Percentiles rank a stretch among this genome's conserved stretches.
Conservation (phyloP, 2,113 vertebrate species). For the Apaloderma vittatum region DNA sequence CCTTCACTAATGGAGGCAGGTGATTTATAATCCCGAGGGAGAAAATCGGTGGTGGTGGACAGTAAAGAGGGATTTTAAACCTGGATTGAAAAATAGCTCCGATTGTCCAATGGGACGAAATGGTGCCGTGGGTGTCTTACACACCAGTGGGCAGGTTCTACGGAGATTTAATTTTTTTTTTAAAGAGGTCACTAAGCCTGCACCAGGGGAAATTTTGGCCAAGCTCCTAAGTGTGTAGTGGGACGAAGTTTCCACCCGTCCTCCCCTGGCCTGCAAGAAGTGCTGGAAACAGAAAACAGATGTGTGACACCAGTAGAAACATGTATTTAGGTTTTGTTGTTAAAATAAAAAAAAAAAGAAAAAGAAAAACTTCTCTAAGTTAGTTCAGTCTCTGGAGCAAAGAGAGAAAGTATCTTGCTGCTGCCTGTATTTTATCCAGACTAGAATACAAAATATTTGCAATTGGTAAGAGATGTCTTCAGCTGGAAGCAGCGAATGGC, state of each 20-base stretch:
- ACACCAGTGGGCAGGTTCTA: background rate
- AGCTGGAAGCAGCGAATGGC: background rate
- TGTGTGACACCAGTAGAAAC: background rate
- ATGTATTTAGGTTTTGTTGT: background rate
- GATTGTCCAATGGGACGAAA: background rate
- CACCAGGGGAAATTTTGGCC: background rate
- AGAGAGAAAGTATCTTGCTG: background rate
- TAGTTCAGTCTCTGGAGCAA: background rate
- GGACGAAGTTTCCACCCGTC: background rate
- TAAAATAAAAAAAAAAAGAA: background rate
- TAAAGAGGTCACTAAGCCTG: background rate
- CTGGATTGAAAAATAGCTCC: background rate
- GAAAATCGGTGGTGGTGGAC: background rate
- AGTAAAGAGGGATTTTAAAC: background rate
- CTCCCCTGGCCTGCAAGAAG: background rate
- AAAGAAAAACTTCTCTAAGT: background rate
- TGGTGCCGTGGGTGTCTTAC: background rate
- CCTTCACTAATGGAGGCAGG: background rate
- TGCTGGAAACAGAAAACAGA: background rate
- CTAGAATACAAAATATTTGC: background rate
- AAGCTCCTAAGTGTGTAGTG: background rate
- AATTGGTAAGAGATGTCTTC: background rate
- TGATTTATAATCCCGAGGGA: background rate
- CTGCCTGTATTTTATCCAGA: background rate
- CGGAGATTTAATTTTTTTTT: background rate